Conservation (phyloP, 2,888 invertebrate genomes). For the Drosophila prolongata region DNA sequence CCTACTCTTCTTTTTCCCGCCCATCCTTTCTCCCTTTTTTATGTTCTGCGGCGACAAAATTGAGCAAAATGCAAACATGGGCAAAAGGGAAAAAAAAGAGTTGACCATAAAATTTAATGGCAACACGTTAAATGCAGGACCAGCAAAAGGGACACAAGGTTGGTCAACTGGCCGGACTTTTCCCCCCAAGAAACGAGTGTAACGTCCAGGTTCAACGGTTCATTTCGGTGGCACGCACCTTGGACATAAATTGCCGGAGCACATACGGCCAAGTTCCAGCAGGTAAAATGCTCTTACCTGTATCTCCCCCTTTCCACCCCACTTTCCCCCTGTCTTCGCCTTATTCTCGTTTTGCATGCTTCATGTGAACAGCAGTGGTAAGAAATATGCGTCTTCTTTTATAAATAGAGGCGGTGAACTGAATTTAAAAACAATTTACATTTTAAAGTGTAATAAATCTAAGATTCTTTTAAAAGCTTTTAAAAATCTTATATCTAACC, state of each 20-base stretch:
- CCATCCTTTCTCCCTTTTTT: slow-evolving; percentile 24
- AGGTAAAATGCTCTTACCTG: slow-evolving; percentile 21
- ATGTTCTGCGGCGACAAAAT: slow-evolving; percentile 51
- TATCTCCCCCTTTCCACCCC: background rate
- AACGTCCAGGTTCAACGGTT: slow-evolving; percentile 43
- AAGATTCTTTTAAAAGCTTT: too few relatives aligned
- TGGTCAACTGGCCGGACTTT: slow-evolving; percentile 26
- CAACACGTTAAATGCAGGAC: slow-evolving; percentile 61
- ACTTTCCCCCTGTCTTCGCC: slow-evolving; percentile 28
- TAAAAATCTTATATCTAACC: too few relatives aligned
- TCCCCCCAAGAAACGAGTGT: slow-evolving; percentile 26
- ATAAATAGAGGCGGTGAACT: background rate
- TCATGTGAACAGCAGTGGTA: background rate
- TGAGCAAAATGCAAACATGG: slow-evolving; percentile 52
- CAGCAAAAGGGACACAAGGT: slow-evolving; percentile 18
- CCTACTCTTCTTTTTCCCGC: slow-evolving; percentile 4
- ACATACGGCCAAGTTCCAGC: slow-evolving; percentile 40
- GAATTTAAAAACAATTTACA: background rate
- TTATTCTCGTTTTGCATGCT: slow-evolving; percentile 33
- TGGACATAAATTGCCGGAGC: slow-evolving; percentile 69
- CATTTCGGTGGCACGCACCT: slow-evolving; percentile 75
- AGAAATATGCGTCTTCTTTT: background rate
- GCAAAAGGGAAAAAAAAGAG: slow-evolving; percentile 14
- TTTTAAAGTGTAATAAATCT: too few relatives aligned
- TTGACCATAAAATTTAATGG: slow-evolving; percentile 78